These are phyloP conservation scores for Triplophysa tibetana DNA, from an alignment of 2,113 vertebrate species.

Conservation along the genomic window DNA sequence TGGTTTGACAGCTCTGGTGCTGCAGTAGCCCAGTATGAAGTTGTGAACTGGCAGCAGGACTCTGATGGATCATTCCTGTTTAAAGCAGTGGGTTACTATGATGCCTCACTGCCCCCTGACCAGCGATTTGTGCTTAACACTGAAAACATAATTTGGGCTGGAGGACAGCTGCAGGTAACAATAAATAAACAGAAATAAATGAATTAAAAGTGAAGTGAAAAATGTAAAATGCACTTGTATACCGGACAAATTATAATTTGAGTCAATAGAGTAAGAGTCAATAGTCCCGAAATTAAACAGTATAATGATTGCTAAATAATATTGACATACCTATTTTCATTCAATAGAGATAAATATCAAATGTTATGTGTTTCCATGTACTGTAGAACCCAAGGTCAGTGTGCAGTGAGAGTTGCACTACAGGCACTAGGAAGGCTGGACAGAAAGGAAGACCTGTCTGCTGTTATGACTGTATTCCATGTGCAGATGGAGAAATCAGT, in stretches of 20 bases:
- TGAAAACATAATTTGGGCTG: constrained; percentile 9
- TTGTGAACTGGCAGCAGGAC: constrained; percentile 1
- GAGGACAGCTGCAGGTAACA: constrained; percentile 55
- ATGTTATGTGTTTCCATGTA: constrained; percentile 27
- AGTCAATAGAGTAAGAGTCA: too few relatives aligned
- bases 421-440: too few relatives aligned
- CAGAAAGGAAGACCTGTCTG: too few relatives aligned
- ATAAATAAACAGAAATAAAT: neutral
- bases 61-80: neutral
- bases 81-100: neutral
- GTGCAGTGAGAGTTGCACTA: constrained; percentile 21
- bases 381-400: too few relatives aligned
- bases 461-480: too few relatives aligned
- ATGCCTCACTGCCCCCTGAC: neutral
- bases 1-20: constrained; percentile 72
- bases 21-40: constrained; percentile 39
- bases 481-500: too few relatives aligned
- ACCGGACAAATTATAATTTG: too few relatives aligned
- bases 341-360: too few relatives aligned
- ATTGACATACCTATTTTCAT: too few relatives aligned
- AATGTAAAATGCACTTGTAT: too few relatives aligned
- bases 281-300: too few relatives aligned
- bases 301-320: too few relatives aligned
- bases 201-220: neutral
- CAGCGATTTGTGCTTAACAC: neutral